Percentiles rank a stretch among this genome's conserved stretches.
phyloP scores from a whole-genome alignment of 2,113 vertebrate species.

The Sisor rabdophorus region DNA sequence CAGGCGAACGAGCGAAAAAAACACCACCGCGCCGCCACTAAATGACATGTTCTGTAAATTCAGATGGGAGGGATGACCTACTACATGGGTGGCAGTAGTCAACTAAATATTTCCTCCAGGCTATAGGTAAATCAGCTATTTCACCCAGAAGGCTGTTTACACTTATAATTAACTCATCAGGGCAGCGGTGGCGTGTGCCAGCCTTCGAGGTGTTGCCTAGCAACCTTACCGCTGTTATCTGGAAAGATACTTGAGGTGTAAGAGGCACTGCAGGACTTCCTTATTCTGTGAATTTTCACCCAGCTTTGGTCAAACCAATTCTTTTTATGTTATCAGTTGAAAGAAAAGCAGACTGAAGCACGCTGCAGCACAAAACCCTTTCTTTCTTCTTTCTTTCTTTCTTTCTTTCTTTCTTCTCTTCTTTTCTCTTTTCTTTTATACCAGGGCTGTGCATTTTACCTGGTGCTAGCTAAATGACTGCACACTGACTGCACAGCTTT shows the following conservation, averaged over 20 bases:
- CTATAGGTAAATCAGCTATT: constrained; percentile 38
- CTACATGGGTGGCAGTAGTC: constrained; percentile 8
- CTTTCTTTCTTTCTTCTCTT: no score
- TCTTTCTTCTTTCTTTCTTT: no score
- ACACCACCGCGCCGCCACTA: no score
- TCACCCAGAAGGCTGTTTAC: constrained; percentile 59
- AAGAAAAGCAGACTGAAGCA: not conserved
- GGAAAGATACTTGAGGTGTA: constrained; percentile 56
- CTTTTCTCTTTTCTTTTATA: not conserved
- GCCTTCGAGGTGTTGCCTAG: constrained; percentile 72
- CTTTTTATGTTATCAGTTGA: not conserved
- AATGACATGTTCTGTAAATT: not conserved
- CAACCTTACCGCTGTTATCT: constrained; percentile 61
- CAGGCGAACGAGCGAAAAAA: no score
- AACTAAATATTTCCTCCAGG: not conserved
- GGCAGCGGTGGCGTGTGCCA: constrained; percentile 64
- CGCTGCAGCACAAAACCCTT: not conserved
- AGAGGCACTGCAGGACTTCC: constrained; percentile 64
- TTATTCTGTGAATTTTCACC: constrained; percentile 61
- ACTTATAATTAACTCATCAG: constrained; percentile 75
- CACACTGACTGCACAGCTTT: no score
- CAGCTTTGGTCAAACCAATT: constrained; percentile 1
- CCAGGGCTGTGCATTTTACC: not conserved
- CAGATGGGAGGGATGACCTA: not conserved
- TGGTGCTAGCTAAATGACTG: no score